These are phyloP conservation scores for Centrocercus urophasianus DNA, from an alignment of 2,113 vertebrate species.

Conservation along the genomic window DNA sequence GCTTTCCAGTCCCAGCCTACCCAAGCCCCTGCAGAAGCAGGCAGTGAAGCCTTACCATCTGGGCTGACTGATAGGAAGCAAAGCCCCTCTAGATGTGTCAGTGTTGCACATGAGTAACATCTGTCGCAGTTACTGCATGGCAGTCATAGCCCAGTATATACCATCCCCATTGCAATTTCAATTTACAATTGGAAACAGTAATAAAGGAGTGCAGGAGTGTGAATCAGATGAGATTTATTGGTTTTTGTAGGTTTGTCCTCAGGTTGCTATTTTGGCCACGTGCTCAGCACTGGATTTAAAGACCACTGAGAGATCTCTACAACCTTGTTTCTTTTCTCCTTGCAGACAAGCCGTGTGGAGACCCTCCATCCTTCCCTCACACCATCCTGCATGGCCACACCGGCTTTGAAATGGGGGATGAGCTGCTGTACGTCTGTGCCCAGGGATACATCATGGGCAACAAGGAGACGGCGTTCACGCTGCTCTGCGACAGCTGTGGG, in stretches of 20 bases:
- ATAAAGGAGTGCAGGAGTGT: background rate
- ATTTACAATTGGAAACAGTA: background rate
- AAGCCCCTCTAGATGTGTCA: background rate
- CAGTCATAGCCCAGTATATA: background rate
- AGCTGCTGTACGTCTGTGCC: constrained; percentile 89
- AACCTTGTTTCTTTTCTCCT: background rate
- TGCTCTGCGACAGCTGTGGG: constrained; percentile 93
- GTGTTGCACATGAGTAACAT: background rate
- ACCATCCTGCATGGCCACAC: constrained; percentile 85
- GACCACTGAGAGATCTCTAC: background rate
- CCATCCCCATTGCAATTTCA: background rate
- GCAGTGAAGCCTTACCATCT: background rate
- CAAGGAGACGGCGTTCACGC: constrained; percentile 84
- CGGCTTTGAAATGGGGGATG: constrained; percentile 90
- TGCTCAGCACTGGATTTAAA: background rate
- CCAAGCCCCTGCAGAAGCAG: background rate
- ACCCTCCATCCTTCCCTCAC: constrained; percentile 91
- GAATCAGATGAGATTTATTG: background rate
- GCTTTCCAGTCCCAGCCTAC: background rate
- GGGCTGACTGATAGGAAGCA: background rate
- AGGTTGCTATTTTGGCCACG: background rate
- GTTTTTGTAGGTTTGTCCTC: background rate
- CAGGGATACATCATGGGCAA: constrained; percentile 82
- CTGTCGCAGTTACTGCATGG: fast-evolving
- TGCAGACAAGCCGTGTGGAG: constrained; percentile 88